Evolutionary conservation across 2,888 invertebrate species (phyloP), one percentile per base, ranked within the genome.

Genomic region (Exephanes ischioxanthus): DNA sequence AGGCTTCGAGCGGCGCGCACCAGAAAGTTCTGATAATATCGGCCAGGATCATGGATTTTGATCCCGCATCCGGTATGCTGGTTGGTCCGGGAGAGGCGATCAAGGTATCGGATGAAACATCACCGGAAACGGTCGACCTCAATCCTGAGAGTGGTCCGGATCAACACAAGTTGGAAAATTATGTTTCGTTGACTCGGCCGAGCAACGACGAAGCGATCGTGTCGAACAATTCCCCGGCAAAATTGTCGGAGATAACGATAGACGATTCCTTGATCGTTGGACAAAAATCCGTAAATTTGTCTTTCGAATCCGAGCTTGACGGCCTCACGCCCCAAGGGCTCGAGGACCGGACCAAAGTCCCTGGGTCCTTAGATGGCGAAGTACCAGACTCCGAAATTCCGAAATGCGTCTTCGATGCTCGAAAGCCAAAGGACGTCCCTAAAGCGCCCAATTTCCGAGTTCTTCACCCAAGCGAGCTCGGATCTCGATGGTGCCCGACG

Each of bases 401-500:
- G 6, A 63, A 1, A n/a, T 63, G 26, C 30, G 16, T 33, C 14
- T 7, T 26, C 3, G 45, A 48, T 9, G 11, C 30, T 11, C 30
- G 63, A 11, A 48, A 61, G 2, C 26, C 37, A 16, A 67, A 41
- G 37, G 66, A 26, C 22, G 9, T 19, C 11, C 11, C 51, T 1
- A 51, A 26, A 19, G 9, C 66, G 7, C 80, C 86, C 9, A 79
- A 73, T 16, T n/a, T 86, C 3, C 85, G 86, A 19, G 73, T 86
- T 22, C 86, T 76, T 7, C 86, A 63, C 68, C 86, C 67, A n/a
- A 71, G 80, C 11, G 90, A 90, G 63, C 68, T 90, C 2, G 90
- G 90, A 53, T 82, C 90, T 9, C 88, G 89, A 51, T 90, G 90
- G 90, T 89, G 89, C 37, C 89, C 89, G 0, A 89, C 90, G 26